Percentiles rank a stretch among this genome's conserved stretches.
Conservation (phyloP, 2,888 invertebrate species). For the Nysson spinosus region DNA sequence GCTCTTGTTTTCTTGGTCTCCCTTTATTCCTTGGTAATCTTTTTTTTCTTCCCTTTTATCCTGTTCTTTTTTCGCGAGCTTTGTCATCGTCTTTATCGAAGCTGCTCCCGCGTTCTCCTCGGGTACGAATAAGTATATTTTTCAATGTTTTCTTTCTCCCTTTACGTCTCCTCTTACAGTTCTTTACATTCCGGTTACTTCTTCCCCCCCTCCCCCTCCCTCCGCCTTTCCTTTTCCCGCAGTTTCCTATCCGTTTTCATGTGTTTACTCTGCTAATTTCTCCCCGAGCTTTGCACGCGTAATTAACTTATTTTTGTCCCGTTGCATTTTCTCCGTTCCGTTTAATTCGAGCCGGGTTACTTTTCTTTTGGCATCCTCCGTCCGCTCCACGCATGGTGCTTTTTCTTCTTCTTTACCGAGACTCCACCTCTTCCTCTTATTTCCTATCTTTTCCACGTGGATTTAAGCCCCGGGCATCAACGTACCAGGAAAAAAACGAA, state of each 20-base stretch:
- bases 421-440: conserved; percentile 7
- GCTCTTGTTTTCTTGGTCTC: too few species aligned
- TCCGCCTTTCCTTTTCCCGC: conserved; percentile 7
- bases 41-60: not conserved
- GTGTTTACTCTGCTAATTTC: not conserved
- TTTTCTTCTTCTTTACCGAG: conserved; percentile 8
- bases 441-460: too few species aligned
- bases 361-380: not conserved
- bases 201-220: conserved; percentile 1
- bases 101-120: too few species aligned
- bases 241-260: conserved; percentile 19
- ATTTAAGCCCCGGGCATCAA: too few species aligned
- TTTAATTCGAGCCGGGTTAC: not conserved
- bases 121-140: too few species aligned
- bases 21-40: not conserved
- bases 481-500: not conserved
- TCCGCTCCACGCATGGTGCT: too few species aligned
- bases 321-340: too few species aligned
- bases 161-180: too few species aligned
- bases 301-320: too few species aligned
- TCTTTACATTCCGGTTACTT: not conserved
- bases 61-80: not conserved
- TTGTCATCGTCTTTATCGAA: too few species aligned
- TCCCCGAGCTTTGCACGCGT: too few species aligned
- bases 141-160: too few species aligned